These are phyloP conservation scores for Antitype chi DNA, from an alignment of 2,888 invertebrate genomes.

Conservation along the genomic window DNA sequence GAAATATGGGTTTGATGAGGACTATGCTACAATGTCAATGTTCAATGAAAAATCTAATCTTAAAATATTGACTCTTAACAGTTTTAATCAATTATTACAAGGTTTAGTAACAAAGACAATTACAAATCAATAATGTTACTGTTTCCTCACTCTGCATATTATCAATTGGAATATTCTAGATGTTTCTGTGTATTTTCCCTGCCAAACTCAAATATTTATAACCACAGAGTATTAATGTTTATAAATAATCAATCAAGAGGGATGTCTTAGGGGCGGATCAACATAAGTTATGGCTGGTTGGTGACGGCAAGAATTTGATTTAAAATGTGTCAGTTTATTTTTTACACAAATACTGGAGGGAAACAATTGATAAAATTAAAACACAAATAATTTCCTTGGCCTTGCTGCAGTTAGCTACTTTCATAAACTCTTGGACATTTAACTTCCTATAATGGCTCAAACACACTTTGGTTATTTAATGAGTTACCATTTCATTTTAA, in stretches of 20 bases:
- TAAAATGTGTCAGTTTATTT: background rate
- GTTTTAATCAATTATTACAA: constrained; percentile 37
- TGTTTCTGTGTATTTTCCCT: background rate
- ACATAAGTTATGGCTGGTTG: background rate
- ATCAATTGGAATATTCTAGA: constrained; percentile 10
- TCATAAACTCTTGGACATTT: background rate
- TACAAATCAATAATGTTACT: constrained; percentile 18
- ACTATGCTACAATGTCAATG: background rate
- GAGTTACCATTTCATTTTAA: background rate
- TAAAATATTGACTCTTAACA: background rate
- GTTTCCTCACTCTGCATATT: background rate
- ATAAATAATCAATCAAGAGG: constrained; percentile 6
- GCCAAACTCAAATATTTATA: constrained; percentile 3
- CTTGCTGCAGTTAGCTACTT: background rate
- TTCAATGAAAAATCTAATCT: background rate
- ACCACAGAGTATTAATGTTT: constrained; percentile 17
- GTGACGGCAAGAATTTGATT: background rate
- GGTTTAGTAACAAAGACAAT: constrained; percentile 37
- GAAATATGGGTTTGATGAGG: background rate
- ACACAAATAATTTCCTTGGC: background rate
- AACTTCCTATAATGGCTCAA: background rate
- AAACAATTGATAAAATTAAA: constrained; percentile 9
- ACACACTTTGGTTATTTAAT: background rate
- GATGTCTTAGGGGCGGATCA: background rate
- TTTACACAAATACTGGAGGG: background rate